A percentile compares a stretch with the other conserved stretches of the same genome.
These are phyloP conservation scores for Bolborhynchus lineola DNA, from an alignment of 2,113 vertebrate species.

Conservation along the genomic window DNA sequence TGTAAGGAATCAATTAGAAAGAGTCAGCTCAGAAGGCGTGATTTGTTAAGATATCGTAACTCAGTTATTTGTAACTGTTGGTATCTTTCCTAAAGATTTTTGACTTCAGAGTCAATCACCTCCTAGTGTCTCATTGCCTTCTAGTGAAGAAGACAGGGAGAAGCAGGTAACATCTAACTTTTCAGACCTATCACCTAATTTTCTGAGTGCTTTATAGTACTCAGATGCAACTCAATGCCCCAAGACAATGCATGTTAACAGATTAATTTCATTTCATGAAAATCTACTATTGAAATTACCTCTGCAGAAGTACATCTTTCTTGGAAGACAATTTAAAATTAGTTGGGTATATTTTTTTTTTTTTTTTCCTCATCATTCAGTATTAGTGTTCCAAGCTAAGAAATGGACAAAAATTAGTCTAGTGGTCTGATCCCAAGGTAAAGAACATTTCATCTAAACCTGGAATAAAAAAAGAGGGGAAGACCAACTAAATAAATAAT, in stretches of 20 bases:
- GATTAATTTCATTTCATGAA: not conserved
- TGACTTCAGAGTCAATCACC: not conserved
- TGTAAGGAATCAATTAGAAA: not conserved
- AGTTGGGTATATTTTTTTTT: not conserved
- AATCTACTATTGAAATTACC: not conserved
- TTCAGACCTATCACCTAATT: not conserved
- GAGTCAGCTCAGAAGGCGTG: not conserved
- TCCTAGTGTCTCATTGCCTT: not conserved
- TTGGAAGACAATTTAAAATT: not conserved
- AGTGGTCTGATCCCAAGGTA: not conserved
- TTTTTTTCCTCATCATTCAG: not conserved
- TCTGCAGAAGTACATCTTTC: not conserved
- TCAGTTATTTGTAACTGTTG: not conserved
- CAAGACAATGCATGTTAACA: not conserved
- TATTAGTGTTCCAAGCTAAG: not conserved
- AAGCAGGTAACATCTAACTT: not conserved
- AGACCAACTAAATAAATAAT: not conserved
- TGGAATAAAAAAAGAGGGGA: not conserved
- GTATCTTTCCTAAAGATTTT: not conserved
- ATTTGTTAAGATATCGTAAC: not conserved
- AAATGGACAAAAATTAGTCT: not conserved
- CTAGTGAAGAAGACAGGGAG: not conserved
- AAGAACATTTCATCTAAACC: not conserved
- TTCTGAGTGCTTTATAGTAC: not conserved
- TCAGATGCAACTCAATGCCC: not conserved